These are phyloP conservation scores for Synanthedon tipuliformis DNA, from an alignment of 2,888 invertebrate species.

Conservation along the genomic window DNA sequence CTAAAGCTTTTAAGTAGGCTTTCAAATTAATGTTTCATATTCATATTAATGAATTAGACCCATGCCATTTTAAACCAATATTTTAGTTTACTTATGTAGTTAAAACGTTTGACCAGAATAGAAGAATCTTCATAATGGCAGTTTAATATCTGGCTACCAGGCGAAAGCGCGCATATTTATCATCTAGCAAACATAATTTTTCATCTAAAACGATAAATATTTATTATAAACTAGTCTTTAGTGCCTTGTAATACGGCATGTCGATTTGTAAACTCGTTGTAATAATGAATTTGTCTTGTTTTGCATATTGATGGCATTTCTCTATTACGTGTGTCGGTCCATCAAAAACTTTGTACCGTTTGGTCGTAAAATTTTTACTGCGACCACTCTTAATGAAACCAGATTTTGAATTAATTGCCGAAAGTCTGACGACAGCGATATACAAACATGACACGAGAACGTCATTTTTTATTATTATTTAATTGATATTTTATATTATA, in stretches of 20 bases:
- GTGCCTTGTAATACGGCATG: neutral
- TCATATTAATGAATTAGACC: too few species aligned
- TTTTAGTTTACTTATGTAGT: neutral
- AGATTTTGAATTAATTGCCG: constrained; percentile 21
- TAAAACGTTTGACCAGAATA: neutral
- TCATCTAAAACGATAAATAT: neutral
- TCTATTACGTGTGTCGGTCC: constrained; percentile 8
- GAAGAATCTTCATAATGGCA: neutral
- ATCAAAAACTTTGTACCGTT: constrained; percentile 15
- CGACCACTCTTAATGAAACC: constrained; percentile 22
- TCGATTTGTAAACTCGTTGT: neutral
- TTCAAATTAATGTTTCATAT: too few species aligned
- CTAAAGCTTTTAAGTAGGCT: too few species aligned
- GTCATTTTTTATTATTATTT: neutral
- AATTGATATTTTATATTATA: neutral
- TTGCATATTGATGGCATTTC: constrained; percentile 27
- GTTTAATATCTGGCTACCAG: neutral
- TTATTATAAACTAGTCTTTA: neutral
- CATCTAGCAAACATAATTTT: neutral
- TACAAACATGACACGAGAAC: neutral
- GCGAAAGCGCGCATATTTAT: neutral
- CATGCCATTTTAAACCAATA: neutral
- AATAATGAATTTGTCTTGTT: constrained; percentile 4
- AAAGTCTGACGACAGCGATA: constrained; percentile 5
- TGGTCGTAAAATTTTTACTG: constrained; percentile 15